These are phyloP conservation scores for Menidia beryllina DNA, from an alignment of 2,113 vertebrate genomes.

Conservation along the genomic window DNA sequence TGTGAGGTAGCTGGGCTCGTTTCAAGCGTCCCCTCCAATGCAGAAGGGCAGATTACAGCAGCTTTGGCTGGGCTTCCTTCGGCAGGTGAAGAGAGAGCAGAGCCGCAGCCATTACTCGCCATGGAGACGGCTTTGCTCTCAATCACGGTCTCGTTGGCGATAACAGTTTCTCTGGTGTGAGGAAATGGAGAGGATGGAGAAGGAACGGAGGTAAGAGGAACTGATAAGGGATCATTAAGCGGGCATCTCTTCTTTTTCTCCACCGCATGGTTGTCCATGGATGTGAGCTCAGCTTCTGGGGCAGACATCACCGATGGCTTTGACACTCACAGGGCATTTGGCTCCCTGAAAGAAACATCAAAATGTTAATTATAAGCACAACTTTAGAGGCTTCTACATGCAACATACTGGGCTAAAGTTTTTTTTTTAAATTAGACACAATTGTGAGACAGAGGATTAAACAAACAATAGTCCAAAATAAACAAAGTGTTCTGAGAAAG, in stretches of 20 bases:
- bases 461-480: not conserved
- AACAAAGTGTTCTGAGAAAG: not conserved
- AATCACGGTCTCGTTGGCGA: slow-evolving; percentile 13
- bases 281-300: slow-evolving; percentile 23
- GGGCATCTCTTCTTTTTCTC: slow-evolving; percentile 28
- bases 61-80: slow-evolving; percentile 66
- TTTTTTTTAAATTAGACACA: not conserved
- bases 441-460: not conserved
- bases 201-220: slow-evolving; percentile 45
- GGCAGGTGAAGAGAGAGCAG: slow-evolving; percentile 50
- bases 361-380: not conserved
- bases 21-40: slow-evolving; percentile 8
- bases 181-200: slow-evolving; percentile 68
- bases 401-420: not conserved
- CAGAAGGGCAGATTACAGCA: slow-evolving; percentile 7
- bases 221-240: not conserved
- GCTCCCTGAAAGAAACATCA: slow-evolving; percentile 43
- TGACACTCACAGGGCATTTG: slow-evolving; percentile 37
- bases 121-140: slow-evolving; percentile 59
- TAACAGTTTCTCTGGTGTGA: slow-evolving; percentile 77
- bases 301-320: slow-evolving; percentile 35
- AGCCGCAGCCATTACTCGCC: slow-evolving; percentile 38
- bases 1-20: slow-evolving; percentile 49
- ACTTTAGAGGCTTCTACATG: not conserved
- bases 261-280: slow-evolving; percentile 25